Base-by-base conservation (phyloP, 2,113 vertebrate species). In the Geococcyx californianus region DNA sequence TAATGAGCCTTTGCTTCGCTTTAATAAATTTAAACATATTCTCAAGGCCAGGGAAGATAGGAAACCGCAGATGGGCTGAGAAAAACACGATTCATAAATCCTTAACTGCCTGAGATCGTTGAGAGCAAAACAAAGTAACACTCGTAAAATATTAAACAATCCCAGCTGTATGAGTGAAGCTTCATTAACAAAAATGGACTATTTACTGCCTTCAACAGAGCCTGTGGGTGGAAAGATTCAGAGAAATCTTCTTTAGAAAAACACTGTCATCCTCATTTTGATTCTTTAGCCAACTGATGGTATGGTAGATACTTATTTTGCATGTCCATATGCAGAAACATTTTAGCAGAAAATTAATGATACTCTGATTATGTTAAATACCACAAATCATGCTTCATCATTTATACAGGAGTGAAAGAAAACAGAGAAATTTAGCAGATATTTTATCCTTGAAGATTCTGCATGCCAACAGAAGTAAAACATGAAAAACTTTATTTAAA, bases 1-100 rank as follows among this genome's bases (percentile, higher is more conserved):
- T 99, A 99, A 99, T 99, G 99, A 99, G 99, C 98, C 98, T 99
- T 99, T 99, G 98, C 98, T 99, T 99, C 99, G 98, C 99, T 99
- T 99, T 99, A 99, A 99, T 99, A 99, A 99, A 99, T 99, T 99
- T 99, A 99, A 99, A 99, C 98, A 98, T 99, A 99, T 99, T 99
- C 99, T 99, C 99, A 99, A 99, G 99, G 99, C 99, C 99, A 98
- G 98, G 98, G 98, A 99, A 99, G 99, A 98, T 98, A 98, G 98
- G 97, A 98, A 98, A 98, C 98, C 98, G 97, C 98, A 98, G 98
- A 98, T 98, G 98, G 98, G 98, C 98, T 98, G 98, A 98, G 97
- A 98, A 98, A 98, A 99, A 98, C 99, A 99, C 98, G 98, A 99
- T 99, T 99, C 98, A 99, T 99, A 99, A 99, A 99, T 99, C 99